These are phyloP conservation scores for Odontesthes bonariensis DNA, from an alignment of 2,113 vertebrate genomes.

Conservation along the genomic window DNA sequence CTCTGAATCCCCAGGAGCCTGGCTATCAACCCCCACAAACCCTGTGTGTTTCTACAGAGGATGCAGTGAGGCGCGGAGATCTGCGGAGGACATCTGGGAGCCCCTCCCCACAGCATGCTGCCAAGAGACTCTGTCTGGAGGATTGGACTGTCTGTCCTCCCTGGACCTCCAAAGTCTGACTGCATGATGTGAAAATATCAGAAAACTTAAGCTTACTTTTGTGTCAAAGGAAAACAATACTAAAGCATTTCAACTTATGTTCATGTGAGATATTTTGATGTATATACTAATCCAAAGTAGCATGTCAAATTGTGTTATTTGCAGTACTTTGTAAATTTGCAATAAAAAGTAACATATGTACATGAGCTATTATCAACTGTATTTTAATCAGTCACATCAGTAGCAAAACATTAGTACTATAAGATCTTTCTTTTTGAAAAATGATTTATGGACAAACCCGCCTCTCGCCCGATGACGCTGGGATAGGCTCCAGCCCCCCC, in stretches of 20 bases:
- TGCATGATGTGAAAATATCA: background rate
- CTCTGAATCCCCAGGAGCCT: constrained; percentile 86
- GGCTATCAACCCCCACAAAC: constrained; percentile 89
- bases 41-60: constrained; percentile 19
- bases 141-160: constrained; percentile 29
- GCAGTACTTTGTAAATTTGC: background rate
- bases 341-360: background rate
- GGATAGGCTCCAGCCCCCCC: no score
- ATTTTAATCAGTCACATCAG: background rate
- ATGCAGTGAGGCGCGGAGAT: constrained; percentile 9
- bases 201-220: background rate
- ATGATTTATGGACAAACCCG: no score
- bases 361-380: background rate
- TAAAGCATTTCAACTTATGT: no score
- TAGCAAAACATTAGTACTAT: background rate
- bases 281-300: background rate
- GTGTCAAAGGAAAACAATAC: background rate
- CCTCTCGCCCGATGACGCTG: no score
- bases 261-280: no score
- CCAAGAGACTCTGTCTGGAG: constrained; percentile 65
- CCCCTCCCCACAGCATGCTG: constrained; percentile 14
- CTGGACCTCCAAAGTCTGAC: background rate
- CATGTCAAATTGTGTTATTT: background rate
- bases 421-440: background rate
- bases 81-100: constrained; percentile 8